Evolutionary conservation across 2,888 invertebrate species (phyloP).

Genomic region (Sinodicranocentrus sp.): DNA sequence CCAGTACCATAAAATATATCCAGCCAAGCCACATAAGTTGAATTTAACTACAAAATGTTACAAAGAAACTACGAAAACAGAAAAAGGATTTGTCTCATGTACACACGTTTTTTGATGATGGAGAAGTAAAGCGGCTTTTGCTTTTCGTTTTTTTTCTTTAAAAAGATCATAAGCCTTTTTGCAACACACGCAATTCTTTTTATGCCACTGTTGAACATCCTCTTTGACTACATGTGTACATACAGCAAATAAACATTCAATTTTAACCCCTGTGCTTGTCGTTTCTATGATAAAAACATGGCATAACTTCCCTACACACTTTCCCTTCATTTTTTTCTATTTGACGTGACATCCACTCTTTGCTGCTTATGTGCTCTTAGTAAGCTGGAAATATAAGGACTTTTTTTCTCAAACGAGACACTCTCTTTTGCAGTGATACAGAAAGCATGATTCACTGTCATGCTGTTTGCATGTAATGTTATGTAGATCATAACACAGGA

Average conservation of each 20-base stretch:
- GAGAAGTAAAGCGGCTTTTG: background rate
- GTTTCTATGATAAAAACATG: too few relatives aligned
- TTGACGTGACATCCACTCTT: too few relatives aligned
- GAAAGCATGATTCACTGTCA: too few relatives aligned
- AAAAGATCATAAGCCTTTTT: background rate
- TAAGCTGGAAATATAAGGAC: too few relatives aligned
- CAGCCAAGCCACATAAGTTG: background rate
- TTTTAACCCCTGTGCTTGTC: too few relatives aligned
- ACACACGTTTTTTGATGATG: background rate
- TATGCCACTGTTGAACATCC: background rate
- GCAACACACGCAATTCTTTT: background rate
- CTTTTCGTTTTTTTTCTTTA: too few relatives aligned
- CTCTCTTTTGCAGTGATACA: too few relatives aligned
- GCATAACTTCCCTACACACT: too few relatives aligned
- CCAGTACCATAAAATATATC: background rate
- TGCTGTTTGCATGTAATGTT: background rate
- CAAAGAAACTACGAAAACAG: background rate
- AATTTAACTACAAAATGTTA: background rate
- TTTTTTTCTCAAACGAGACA: too few relatives aligned
- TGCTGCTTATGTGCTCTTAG: too few relatives aligned
- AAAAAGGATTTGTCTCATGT: background rate
- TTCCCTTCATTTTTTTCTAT: too few relatives aligned
- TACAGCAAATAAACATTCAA: background rate
- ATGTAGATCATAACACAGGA: conserved; percentile 40
- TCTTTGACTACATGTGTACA: background rate